A percentile compares a stretch with the other conserved stretches of the same genome.
Evolutionary conservation across 2,888 invertebrate species (phyloP).

Genomic region (Bedellia somnulentella): DNA sequence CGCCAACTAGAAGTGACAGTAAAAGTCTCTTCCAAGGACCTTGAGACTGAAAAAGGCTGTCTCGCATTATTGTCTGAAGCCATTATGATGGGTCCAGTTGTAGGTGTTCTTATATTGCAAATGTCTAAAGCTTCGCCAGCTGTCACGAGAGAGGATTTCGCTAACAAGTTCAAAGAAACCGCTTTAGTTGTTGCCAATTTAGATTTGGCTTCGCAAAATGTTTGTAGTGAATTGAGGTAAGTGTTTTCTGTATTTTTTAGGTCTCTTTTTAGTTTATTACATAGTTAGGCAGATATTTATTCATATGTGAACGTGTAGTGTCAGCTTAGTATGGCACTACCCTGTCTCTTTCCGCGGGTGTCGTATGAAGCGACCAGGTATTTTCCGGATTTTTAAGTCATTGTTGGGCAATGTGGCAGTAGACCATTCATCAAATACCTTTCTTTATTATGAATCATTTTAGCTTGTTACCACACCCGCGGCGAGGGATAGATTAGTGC

Average conservation of each 20-base stretch:
- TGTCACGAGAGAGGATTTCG: slow-evolving; percentile 14
- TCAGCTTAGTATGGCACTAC: no score
- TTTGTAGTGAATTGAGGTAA: slow-evolving; percentile 23
- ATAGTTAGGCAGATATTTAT: no score
- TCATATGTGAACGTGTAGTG: no score
- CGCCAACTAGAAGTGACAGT: slow-evolving; percentile 15
- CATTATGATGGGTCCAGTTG: slow-evolving; percentile 17
- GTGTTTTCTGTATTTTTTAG: slow-evolving; percentile 10
- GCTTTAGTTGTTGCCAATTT: slow-evolving; percentile 18
- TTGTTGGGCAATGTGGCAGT: no score
- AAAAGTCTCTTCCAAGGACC: slow-evolving; percentile 15
- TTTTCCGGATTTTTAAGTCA: no score
- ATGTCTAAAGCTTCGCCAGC: slow-evolving; percentile 11
- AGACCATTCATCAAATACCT: no score
- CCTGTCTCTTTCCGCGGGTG: no score
- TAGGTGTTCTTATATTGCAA: slow-evolving; percentile 22
- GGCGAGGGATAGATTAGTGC: no score
- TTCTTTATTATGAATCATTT: no score
- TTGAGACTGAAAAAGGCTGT: slow-evolving; percentile 17
- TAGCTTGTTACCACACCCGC: no score
- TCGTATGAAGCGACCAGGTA: no score
- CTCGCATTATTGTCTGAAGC: slow-evolving; percentile 17
- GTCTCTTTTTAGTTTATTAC: neutral
- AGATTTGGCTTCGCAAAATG: slow-evolving; percentile 19
- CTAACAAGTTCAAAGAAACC: slow-evolving; percentile 18